Evolutionary conservation across 2,113 vertebrate genomes (phyloP).

Genomic region (Lasiurus cinereus): DNA sequence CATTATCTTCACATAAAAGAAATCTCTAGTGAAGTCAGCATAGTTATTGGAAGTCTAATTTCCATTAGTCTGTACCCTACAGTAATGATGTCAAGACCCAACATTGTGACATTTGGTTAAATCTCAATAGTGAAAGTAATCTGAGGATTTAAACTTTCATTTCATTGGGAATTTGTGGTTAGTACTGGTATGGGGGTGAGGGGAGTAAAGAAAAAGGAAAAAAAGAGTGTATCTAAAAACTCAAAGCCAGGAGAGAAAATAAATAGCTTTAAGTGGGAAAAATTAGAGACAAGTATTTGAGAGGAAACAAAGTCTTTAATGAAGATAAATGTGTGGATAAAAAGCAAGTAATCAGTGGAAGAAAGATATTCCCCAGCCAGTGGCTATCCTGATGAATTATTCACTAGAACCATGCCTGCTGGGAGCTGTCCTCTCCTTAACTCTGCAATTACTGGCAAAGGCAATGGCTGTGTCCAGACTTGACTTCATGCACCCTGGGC

Average conservation of each 20-base stretch:
- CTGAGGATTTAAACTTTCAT: conserved; percentile 40
- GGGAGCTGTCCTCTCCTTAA: background rate
- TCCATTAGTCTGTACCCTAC: background rate
- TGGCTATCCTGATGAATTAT: conserved; percentile 72
- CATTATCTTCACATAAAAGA: conserved; percentile 56
- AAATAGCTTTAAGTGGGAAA: conserved; percentile 55
- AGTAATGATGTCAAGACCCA: conserved; percentile 27
- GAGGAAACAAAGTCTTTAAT: conserved; percentile 77
- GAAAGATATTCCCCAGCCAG: conserved; percentile 54
- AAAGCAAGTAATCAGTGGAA: conserved; percentile 69
- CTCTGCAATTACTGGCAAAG: background rate
- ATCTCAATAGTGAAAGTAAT: conserved; percentile 5
- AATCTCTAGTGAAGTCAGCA: conserved; percentile 25
- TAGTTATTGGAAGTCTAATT: conserved; percentile 7
- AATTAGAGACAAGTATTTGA: conserved; percentile 65
- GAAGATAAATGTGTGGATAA: conserved; percentile 75
- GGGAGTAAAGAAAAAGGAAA: background rate
- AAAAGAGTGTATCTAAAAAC: conserved; percentile 43
- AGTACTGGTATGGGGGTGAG: background rate
- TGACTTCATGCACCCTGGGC: background rate
- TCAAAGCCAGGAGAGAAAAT: conserved; percentile 37
- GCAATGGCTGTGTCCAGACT: background rate
- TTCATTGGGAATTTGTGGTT: conserved; percentile 42
- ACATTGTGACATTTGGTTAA: conserved; percentile 33
- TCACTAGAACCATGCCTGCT: background rate